Base-by-base conservation (phyloP, 2,797 vertebrate genomes). In the Cryptoblepharus egeriae region DNA sequence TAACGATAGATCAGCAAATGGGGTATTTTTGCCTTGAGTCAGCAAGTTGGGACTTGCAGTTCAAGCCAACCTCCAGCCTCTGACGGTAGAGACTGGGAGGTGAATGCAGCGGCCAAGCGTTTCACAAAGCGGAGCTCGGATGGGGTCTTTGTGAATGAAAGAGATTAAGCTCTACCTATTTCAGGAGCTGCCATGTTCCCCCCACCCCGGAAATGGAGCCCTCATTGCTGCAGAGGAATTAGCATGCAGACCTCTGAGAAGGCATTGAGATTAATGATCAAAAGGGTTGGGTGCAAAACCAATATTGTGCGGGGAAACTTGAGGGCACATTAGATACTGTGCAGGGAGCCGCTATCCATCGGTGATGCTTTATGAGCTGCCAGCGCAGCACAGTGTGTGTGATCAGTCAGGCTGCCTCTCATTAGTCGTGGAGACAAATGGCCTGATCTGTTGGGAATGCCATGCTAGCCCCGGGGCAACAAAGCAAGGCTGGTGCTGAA, bases 141-240 rank as follows among this genome's bases (percentile, higher is more conserved):
- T 39, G 52, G 78, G 70, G 28, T 88, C 81, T 85, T 85, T 87
- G 61, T 37, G 77, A 81, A 45, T 83, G 77, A 75, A 67, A 75
- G 76, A 55, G 35, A 73, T 85, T 78, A 77, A 86, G 86, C 20
- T 18, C 49, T 63, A 12, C 0, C 52, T 71, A 91, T 39, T 82
- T 77, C 10, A 68, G 60, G 26, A 79, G 71, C 68, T 80, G 26
- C 61, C 24, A 70, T 39, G 71, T 75, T 79, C 22, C 5, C 24
- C 8, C 11, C n/a, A n/a, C 30, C 58, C 49, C 13, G 49, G 49
- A 26, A 24, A 11, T 85, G 85, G 69, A 81, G 70, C 69, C 49
- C 28, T 87, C 79, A 12, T 52, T 91, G 72, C 81, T 83, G 61
- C 9, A 4, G 45, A 64, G 71, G 75, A 80, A 89, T 88, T 87